Percentiles rank a stretch among this genome's conserved stretches.
Evolutionary conservation across 2,113 vertebrate species (phyloP).

Genomic region (Cyanoderma ruficeps): DNA sequence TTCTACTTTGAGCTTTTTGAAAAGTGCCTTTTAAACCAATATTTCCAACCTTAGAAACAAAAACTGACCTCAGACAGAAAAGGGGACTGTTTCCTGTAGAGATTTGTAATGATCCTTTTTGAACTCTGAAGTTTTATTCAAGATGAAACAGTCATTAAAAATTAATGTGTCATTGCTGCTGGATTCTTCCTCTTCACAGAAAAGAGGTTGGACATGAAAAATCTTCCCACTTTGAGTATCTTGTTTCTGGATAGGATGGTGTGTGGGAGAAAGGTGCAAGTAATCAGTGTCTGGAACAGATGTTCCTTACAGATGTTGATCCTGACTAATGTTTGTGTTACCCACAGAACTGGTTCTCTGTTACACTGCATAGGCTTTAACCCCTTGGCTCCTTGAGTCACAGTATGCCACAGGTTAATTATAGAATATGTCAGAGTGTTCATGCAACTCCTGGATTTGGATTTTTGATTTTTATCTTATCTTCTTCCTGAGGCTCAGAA

Average conservation of each 20-base stretch:
- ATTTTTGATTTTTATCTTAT: not conserved
- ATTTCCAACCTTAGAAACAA: not conserved
- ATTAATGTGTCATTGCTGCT: not conserved
- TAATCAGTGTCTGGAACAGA: not conserved
- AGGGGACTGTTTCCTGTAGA: not conserved
- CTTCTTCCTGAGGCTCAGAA: not conserved
- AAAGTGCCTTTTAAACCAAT: not conserved
- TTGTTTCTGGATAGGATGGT: not conserved
- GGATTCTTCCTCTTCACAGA: not conserved
- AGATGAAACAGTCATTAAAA: not conserved
- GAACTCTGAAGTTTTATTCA: not conserved
- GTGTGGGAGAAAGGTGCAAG: not conserved
- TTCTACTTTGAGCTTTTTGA: not conserved
- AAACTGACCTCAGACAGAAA: not conserved
- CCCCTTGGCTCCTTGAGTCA: not conserved
- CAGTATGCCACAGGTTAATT: not conserved
- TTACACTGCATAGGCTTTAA: not conserved
- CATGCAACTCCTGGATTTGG: not conserved
- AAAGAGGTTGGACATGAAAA: not conserved
- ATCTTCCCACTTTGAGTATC: not conserved
- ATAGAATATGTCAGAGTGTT: not conserved
- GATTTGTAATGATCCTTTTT: not conserved
- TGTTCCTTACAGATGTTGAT: not conserved
- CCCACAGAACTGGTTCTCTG: not conserved
- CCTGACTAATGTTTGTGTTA: not conserved